Percentiles rank a stretch among this genome's conserved stretches.
phyloP scores from a whole-genome alignment of 2,888 invertebrate genomes.

The Phlogophora meticulosa region DNA sequence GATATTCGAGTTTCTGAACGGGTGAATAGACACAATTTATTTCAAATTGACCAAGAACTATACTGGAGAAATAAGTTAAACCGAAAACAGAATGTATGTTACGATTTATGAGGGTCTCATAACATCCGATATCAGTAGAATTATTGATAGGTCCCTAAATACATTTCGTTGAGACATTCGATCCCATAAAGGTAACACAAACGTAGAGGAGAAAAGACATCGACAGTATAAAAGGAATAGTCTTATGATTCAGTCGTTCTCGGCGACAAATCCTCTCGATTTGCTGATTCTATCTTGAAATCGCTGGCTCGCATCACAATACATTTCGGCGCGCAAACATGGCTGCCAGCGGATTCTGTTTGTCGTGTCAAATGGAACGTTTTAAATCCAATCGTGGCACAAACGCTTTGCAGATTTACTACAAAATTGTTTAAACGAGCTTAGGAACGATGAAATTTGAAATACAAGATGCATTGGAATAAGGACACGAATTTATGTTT shows the following conservation, averaged over 20 bases:
- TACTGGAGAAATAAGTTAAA: constrained; percentile 34
- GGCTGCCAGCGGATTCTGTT: constrained; percentile 67
- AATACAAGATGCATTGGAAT: constrained; percentile 44
- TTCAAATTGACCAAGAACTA: constrained; percentile 44
- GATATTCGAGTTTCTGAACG: constrained; percentile 49
- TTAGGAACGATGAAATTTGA: constrained; percentile 31
- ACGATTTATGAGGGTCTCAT: constrained; percentile 43
- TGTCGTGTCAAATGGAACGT: constrained; percentile 78
- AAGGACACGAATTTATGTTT: constrained; percentile 29
- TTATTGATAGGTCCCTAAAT: constrained; percentile 52
- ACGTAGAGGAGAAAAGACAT: constrained; percentile 38
- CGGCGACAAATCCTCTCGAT: constrained; percentile 61
- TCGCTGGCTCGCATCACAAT: constrained; percentile 65
- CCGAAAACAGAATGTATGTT: constrained; percentile 18
- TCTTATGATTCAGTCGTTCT: constrained; percentile 50
- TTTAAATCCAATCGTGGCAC: constrained; percentile 72
- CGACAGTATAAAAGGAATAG: constrained; percentile 44
- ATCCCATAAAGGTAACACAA: constrained; percentile 55
- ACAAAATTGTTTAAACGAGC: constrained; percentile 63
- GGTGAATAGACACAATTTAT: constrained; percentile 52
- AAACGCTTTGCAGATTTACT: constrained; percentile 65
- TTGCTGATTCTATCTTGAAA: constrained; percentile 65
- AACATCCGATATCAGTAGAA: constrained; percentile 42
- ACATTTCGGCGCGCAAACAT: constrained; percentile 71
- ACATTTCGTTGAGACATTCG: constrained; percentile 43